These are phyloP conservation scores for Drosophila pseudotakahashii DNA, from an alignment of 2,888 invertebrate species.

Conservation along the genomic window DNA sequence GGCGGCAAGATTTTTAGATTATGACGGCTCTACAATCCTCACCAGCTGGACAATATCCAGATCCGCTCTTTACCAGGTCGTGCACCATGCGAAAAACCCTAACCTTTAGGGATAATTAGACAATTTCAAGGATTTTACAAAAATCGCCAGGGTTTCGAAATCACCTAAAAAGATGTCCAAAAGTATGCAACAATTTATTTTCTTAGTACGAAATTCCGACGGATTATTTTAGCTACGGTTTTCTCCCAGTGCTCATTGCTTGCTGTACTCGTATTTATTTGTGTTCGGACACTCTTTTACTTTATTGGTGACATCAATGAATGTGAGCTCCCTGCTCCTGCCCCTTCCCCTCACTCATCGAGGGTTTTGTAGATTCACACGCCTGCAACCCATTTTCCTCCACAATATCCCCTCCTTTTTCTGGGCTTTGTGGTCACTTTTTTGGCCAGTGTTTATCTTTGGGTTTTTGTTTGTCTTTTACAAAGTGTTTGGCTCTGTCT, in stretches of 20 bases:
- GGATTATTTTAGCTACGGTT: background rate
- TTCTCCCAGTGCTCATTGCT: slow-evolving; percentile 18
- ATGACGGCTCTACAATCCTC: slow-evolving; percentile 62
- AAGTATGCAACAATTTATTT: no score
- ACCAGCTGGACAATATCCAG: slow-evolving; percentile 10
- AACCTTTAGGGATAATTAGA: no score
- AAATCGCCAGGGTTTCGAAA: no score
- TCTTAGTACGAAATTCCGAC: no score
- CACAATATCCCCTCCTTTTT: background rate
- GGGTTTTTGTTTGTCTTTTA: slow-evolving; percentile 62
- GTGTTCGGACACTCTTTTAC: slow-evolving; percentile 30
- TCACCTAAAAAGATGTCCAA: no score
- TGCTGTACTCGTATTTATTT: slow-evolving; percentile 34
- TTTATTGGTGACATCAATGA: slow-evolving; percentile 67
- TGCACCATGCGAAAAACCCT: slow-evolving; percentile 15
- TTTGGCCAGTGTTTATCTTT: slow-evolving; percentile 61
- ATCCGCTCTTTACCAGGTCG: background rate
- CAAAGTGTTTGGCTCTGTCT: slow-evolving; percentile 29
- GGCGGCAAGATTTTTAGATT: slow-evolving; percentile 71
- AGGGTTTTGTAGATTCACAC: slow-evolving; percentile 42
- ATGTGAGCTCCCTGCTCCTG: slow-evolving; percentile 13
- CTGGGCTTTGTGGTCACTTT: slow-evolving; percentile 49
- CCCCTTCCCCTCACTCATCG: slow-evolving; percentile 7
- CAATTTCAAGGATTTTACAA: no score
- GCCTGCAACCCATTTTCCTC: slow-evolving; percentile 29